These are phyloP conservation scores for Cnemophilus loriae DNA, from an alignment of 2,113 vertebrate genomes.

Conservation along the genomic window DNA sequence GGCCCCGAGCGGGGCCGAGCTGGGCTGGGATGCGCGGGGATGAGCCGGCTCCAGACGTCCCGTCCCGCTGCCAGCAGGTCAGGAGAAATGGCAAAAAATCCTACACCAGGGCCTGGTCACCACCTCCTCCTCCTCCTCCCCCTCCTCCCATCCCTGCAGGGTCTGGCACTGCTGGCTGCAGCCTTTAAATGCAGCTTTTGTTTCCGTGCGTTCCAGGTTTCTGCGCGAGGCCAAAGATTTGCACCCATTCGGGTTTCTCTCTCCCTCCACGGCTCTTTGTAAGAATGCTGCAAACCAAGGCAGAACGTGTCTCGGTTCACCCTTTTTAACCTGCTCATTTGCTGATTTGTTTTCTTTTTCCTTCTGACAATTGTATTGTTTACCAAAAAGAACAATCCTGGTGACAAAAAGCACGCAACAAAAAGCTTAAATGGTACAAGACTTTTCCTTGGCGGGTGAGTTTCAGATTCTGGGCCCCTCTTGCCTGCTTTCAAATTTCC, in stretches of 20 bases:
- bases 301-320: neutral
- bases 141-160: neutral
- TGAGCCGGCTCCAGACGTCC: constrained; percentile 18
- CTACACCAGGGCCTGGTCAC: neutral
- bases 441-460: neutral
- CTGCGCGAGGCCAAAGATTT: neutral
- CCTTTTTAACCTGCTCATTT: neutral
- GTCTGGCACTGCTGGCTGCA: neutral
- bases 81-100: neutral
- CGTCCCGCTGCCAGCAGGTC: neutral
- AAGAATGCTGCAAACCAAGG: neutral
- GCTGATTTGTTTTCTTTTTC: neutral
- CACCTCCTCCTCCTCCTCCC: constrained; percentile 47
- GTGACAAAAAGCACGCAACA: constrained; percentile 6
- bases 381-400: neutral
- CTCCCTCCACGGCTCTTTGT: neutral
- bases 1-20: neutral
- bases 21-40: neutral
- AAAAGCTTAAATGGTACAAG: constrained; percentile 19
- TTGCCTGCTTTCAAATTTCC: constrained; percentile 50
- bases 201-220: neutral
- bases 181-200: constrained; percentile 60
- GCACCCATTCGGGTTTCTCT: neutral
- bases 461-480: constrained; percentile 38
- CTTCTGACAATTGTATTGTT: neutral